Conservation (phyloP, 2,888 invertebrate species). For the Hermaeophaga mercurialis region DNA sequence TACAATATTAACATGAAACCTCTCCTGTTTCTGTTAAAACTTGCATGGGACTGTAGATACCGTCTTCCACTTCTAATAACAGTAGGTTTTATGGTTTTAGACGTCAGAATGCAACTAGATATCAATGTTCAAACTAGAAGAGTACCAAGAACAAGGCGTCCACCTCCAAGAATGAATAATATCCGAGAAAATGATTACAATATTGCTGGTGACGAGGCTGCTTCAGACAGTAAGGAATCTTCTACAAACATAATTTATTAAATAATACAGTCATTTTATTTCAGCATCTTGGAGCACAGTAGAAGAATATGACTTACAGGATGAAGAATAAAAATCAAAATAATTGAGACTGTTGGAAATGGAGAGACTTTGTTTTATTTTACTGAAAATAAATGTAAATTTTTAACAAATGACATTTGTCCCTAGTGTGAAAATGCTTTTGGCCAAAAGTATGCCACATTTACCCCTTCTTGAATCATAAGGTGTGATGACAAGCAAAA, state of each 20-base stretch:
- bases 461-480: no score
- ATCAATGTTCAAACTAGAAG: constrained; percentile 64
- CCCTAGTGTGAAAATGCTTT: background rate
- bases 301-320: constrained; percentile 45
- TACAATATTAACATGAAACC: constrained; percentile 36
- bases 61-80: constrained; percentile 71
- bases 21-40: constrained; percentile 69
- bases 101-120: constrained; percentile 70
- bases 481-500: no score
- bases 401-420: background rate
- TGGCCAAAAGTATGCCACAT: no score
- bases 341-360: constrained; percentile 13
- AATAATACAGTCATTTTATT: constrained; percentile 17
- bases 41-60: constrained; percentile 74
- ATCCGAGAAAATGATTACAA: background rate
- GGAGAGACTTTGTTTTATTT: constrained; percentile 15
- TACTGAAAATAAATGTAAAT: background rate
- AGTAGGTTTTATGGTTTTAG: constrained; percentile 69
- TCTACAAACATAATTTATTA: background rate
- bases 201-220: constrained; percentile 19
- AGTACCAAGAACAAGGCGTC: constrained; percentile 38
- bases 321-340: constrained; percentile 36
- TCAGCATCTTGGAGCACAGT: constrained; percentile 42
- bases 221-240: constrained; percentile 38
- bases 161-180: constrained; percentile 6